Conservation (phyloP, 2,113 vertebrate genomes). For the Petromus typicus region DNA sequence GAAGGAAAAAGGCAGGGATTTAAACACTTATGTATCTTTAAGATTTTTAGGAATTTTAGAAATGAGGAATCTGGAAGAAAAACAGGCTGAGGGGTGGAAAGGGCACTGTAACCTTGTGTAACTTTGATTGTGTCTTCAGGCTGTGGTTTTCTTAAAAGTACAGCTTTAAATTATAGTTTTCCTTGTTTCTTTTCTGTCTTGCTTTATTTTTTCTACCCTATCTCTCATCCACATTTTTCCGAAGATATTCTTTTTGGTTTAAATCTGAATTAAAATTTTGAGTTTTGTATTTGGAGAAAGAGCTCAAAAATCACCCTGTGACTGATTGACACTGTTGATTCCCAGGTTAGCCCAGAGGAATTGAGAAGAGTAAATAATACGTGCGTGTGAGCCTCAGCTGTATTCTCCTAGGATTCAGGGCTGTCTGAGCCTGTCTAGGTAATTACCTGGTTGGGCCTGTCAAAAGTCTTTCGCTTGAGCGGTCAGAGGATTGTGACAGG, state of each 20-base stretch:
- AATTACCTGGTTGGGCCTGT: constrained; percentile 26
- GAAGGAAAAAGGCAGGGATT: not conserved
- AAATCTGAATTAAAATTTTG: constrained; percentile 39
- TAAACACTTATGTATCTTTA: not conserved
- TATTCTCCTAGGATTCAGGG: not conserved
- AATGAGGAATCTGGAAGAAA: not conserved
- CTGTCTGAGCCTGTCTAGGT: constrained; percentile 14
- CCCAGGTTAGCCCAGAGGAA: not conserved
- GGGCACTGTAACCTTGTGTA: not conserved
- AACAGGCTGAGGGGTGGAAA: not conserved
- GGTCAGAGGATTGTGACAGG: not conserved
- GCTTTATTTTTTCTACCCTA: not conserved
- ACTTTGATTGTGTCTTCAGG: not conserved
- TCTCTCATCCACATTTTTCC: not conserved
- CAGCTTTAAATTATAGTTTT: not conserved
- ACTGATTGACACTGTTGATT: not conserved
- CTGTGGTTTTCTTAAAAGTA: not conserved
- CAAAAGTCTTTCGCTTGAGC: constrained; percentile 14
- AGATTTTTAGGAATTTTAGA: not conserved
- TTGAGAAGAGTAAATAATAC: not conserved
- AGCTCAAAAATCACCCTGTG: not conserved
- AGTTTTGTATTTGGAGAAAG: not conserved
- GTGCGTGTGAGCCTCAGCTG: not conserved
- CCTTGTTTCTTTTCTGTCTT: not conserved
- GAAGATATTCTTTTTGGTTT: not conserved